Evolutionary conservation across 2,888 invertebrate species (phyloP), one percentile per base, ranked within the genome.

Genomic region (Toxonevra muliebris): DNA sequence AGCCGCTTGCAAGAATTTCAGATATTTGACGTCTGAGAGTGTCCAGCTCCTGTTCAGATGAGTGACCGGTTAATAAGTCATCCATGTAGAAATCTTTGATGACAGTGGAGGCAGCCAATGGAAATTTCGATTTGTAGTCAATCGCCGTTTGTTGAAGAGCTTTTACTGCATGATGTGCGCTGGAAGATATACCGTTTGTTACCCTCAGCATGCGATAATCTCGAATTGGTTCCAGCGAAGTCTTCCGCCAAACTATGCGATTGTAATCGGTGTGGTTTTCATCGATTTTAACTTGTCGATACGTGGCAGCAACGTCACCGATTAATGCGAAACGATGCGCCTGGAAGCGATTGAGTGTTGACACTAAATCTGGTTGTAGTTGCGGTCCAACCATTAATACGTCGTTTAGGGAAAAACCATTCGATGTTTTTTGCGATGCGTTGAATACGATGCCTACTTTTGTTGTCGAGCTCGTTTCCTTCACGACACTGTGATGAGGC

Each of bases 401-500:
- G 1, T 55, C 55, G 19, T 55, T 55, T 5, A 55, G 30, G 30
- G 55, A 55, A 20, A 13, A 11, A 2, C 30, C 55, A n/a, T 55
- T 55, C 13, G 55, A 12, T 1, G 20, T 55, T 55, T 55, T 55
- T 20, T 55, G 55, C n/a, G 55, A 55, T 13, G 55, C 20, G 30
- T 55, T 55, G 40, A 55, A 55, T 10, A 55, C 55, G 40, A 20
- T 13, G n/a, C 55, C 30, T 11, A n/a, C n/a, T n/a, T n/a, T n/a
- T n/a, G n/a, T n/a, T n/a, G n/a, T n/a, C n/a, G n/a, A n/a, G n/a
- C n/a, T 19, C 10, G 55, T 30, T 40, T 55, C 55, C 13, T 55
- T 55, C 10, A 55, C n/a, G 12, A 55, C 55, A 40, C 40, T 55
- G 55, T 55, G 20, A 20, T 55, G 55, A 12, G 55, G 55, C 55